Evolutionary conservation across 2,113 vertebrate species (phyloP).

Genomic region (Halcyon malimbica): DNA sequence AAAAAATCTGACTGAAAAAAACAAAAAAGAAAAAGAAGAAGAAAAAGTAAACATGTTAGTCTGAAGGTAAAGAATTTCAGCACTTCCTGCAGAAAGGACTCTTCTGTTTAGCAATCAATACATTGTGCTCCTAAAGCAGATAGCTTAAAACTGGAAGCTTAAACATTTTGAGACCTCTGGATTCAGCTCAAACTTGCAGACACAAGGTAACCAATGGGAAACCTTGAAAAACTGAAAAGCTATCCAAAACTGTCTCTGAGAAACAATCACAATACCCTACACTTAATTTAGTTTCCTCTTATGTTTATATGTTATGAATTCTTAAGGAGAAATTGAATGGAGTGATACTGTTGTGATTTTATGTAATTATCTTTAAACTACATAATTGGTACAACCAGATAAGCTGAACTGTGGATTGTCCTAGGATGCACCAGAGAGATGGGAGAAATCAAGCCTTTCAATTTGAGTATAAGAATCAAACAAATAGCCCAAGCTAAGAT

Average conservation of each 20-base stretch:
- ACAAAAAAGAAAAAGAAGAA: not conserved
- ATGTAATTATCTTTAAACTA: not conserved
- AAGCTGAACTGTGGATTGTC: not conserved
- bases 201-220: not conserved
- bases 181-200: not conserved
- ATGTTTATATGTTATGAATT: not conserved
- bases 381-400: not conserved
- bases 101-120: not conserved
- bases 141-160: not conserved
- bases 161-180: not conserved
- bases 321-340: not conserved
- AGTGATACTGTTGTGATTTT: not conserved
- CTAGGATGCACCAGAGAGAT: not conserved
- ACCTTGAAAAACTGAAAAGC: not conserved
- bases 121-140: accelerated
- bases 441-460: not conserved
- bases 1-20: not conserved
- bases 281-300: not conserved
- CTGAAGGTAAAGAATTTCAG: not conserved
- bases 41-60: accelerated
- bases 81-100: not conserved
- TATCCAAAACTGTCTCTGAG: not conserved
- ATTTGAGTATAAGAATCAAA: not conserved
- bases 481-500: not conserved
- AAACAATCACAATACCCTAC: not conserved